Conservation (phyloP, 2,113 vertebrate genomes). For the Copsychus sechellarum region DNA sequence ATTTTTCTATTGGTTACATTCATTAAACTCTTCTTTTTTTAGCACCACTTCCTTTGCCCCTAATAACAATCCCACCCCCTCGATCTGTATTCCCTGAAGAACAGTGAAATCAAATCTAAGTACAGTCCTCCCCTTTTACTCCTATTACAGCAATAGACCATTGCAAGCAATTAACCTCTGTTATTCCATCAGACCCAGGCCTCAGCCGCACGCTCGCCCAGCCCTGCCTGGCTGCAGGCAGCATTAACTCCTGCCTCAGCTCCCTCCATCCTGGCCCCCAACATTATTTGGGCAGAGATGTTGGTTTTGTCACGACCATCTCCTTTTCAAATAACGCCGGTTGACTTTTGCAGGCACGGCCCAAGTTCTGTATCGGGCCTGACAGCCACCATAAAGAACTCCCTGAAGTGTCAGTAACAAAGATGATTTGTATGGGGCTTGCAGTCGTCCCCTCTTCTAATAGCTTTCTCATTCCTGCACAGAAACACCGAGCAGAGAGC, state of each 20-base stretch:
- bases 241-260: slow-evolving; percentile 57
- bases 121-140: slow-evolving; percentile 74
- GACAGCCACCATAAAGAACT: slow-evolving; percentile 87
- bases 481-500: slow-evolving; percentile 75
- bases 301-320: slow-evolving; percentile 55
- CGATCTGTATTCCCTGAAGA: slow-evolving; percentile 80
- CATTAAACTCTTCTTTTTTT: slow-evolving; percentile 75
- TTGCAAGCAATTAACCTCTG: slow-evolving; percentile 85
- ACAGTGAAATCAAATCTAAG: slow-evolving; percentile 82
- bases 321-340: slow-evolving; percentile 72
- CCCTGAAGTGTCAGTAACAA: slow-evolving; percentile 86
- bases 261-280: slow-evolving; percentile 32
- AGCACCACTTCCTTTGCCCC: slow-evolving; percentile 69
- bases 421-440: slow-evolving; percentile 85
- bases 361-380: slow-evolving; percentile 78
- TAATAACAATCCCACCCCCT: slow-evolving; percentile 75
- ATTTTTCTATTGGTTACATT: slow-evolving; percentile 81
- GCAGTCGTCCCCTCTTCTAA: slow-evolving; percentile 79
- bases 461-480: slow-evolving; percentile 82
- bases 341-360: slow-evolving; percentile 73
- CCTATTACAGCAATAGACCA: slow-evolving; percentile 75
- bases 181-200: slow-evolving; percentile 77
- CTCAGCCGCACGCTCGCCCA: slow-evolving; percentile 50
- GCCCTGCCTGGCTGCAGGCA: slow-evolving; percentile 50
- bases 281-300: neutral